A percentile compares a stretch with the other conserved stretches of the same genome.
phyloP scores from a whole-genome alignment of 2,797 vertebrate species.

The Oryzias dopingdopingensis region DNA sequence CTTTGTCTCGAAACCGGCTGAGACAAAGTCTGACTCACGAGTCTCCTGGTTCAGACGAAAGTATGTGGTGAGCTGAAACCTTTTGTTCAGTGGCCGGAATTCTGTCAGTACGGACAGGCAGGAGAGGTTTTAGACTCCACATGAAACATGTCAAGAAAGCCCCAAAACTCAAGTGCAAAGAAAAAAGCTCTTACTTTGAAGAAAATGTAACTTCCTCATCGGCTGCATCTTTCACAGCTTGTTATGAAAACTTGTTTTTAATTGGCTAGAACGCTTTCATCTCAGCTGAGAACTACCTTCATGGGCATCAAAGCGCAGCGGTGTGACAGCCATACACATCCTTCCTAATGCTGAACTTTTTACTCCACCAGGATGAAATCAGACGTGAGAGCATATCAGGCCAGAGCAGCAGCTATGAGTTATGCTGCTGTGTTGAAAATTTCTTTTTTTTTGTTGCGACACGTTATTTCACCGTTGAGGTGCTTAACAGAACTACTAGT shows the following conservation, averaged over 20 bases:
- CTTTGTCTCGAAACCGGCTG: constrained; percentile 23
- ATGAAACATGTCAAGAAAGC: constrained; percentile 24
- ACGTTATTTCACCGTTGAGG: constrained; percentile 37
- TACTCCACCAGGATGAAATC: constrained; percentile 26
- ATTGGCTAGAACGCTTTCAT: constrained; percentile 77
- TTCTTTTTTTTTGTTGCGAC: constrained; percentile 24
- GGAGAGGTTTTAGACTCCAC: constrained; percentile 16
- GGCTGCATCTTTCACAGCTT: constrained; percentile 74
- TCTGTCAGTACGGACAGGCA: constrained; percentile 8
- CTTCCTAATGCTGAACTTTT: constrained; percentile 25
- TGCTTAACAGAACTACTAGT: constrained; percentile 34
- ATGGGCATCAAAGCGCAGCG: constrained; percentile 70
- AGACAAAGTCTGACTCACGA: constrained; percentile 34
- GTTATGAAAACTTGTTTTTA: constrained; percentile 75
- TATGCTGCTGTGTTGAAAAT: constrained; percentile 43
- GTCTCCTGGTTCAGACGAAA: constrained; percentile 18
- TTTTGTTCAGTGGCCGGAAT: constrained; percentile 27
- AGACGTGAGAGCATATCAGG: constrained; percentile 32
- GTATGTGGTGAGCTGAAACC: constrained; percentile 18
- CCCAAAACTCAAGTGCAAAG: constrained; percentile 28
- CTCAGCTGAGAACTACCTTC: constrained; percentile 72
- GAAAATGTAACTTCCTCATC: constrained; percentile 65
- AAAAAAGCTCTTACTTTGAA: constrained; percentile 42
- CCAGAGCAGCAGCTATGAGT: constrained; percentile 31
- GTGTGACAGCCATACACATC: constrained; percentile 59